Base-by-base conservation (phyloP, 1,140 invertebrate species). In the Condylostylus longicornis region DNA sequence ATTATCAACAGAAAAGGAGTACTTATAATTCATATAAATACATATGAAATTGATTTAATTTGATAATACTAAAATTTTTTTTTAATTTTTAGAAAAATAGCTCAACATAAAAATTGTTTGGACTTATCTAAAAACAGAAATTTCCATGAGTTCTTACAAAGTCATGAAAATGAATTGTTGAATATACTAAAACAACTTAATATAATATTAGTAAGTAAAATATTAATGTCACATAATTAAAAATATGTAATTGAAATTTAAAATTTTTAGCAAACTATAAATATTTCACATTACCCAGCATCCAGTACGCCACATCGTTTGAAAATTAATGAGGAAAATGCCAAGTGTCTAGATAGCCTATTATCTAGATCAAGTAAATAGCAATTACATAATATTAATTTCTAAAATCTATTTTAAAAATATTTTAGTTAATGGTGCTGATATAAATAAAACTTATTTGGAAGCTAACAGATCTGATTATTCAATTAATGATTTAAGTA, bases 401-500 rank as follows among this genome's bases (percentile, higher is more conserved):
- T 18, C 9, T 30, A 18, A 2, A 13, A 20, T 37, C 28, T 18
- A 4, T 23, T n/a, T 1, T 13, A 27, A 27, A 4, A 20, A 15
- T 17, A 17, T 30, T 18, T 5, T 37, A 58, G 56, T 59, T 1
- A 53, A 59, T 37, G 57, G 57, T 7, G 56, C 56, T 5, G 55
- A 58, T 3, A 18, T 59, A 5, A 59, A 59, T 42, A 54, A 54
- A 33, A 59, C 46, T 30, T 59, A 59, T 25, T 42, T 59, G 34
- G 55, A 58, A 31, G 57, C 56, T 7, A 59, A 59, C 29, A 57
- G 55, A 40, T 59, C 56, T 18, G 53, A 59, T 37, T 57, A 53
- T 19, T 59, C 56, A 0, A 29, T 59, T 4, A 55, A 47, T 23
- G 57, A 59, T 28, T 37, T 59, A 3, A 59, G 57, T 23, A 27